Percentiles rank a stretch among this genome's conserved stretches.
These are phyloP conservation scores for Sylvia atricapilla DNA, from an alignment of 2,113 vertebrate species.

Conservation along the genomic window DNA sequence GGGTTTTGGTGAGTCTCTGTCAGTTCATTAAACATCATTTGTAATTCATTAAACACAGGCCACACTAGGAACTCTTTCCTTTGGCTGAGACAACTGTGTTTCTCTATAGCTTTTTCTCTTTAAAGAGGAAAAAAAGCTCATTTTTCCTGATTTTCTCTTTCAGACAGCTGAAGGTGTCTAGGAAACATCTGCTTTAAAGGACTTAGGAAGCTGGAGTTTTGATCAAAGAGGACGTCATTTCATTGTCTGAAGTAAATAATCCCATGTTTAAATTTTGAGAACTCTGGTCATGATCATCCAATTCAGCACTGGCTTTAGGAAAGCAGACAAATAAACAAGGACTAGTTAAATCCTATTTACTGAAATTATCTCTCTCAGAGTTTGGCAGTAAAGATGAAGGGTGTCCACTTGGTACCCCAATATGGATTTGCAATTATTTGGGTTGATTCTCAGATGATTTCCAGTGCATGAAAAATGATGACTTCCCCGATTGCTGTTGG, in stretches of 20 bases:
- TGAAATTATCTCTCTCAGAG: neutral
- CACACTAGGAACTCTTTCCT: neutral
- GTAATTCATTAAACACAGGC: neutral
- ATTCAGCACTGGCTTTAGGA: neutral
- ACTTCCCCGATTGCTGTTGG: neutral
- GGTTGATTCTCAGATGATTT: neutral
- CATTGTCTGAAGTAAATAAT: neutral
- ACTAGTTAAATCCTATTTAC: neutral
- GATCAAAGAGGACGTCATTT: neutral
- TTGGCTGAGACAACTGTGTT: neutral
- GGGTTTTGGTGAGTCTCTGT: rapidly evolving
- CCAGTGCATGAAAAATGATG: neutral
- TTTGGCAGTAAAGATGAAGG: neutral
- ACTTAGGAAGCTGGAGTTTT: neutral
- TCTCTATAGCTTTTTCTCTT: neutral
- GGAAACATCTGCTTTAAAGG: neutral
- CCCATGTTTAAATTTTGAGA: neutral
- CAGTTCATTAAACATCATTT: neutral
- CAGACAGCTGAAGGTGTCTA: neutral
- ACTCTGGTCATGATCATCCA: neutral
- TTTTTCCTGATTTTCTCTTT: neutral
- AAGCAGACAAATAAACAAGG: neutral
- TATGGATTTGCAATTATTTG: neutral
- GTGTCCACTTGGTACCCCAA: neutral
- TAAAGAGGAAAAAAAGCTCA: neutral